These are phyloP conservation scores for Chaenogobius annularis DNA, from an alignment of 2,113 vertebrate species.

Conservation along the genomic window DNA sequence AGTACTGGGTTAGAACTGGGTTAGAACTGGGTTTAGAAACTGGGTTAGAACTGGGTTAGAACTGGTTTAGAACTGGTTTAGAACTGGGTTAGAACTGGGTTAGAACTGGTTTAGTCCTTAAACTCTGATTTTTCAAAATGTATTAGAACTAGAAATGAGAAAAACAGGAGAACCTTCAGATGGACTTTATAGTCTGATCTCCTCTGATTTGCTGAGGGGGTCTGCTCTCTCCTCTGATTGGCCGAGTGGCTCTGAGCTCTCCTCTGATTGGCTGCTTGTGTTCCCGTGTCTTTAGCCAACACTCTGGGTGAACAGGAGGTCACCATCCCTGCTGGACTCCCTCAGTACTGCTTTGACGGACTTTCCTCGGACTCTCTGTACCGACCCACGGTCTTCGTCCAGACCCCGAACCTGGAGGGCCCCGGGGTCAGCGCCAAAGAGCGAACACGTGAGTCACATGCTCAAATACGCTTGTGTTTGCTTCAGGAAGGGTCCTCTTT, in stretches of 20 bases:
- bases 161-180: no score
- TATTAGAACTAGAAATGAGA: no score
- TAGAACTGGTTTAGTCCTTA: not conserved
- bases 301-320: constrained; percentile 88
- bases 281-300: constrained; percentile 53
- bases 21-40: not conserved
- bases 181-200: not conserved
- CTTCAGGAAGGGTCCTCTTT: not conserved
- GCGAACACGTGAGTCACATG: constrained; percentile 78
- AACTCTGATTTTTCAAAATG: no score
- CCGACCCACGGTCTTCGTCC: constrained; percentile 86
- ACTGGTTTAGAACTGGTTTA: not conserved
- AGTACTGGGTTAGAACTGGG: constrained; percentile 38
- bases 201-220: not conserved
- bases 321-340: constrained; percentile 88
- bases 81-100: not conserved
- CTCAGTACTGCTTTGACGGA: constrained; percentile 90
- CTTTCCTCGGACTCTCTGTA: constrained; percentile 88
- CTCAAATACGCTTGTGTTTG: not conserved
- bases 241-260: not conserved
- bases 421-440: constrained; percentile 85
- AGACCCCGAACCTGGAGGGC: constrained; percentile 95
- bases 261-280: not conserved
- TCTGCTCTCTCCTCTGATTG: not conserved
- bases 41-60: not conserved